Percentiles rank a stretch among this genome's conserved stretches.
Conservation (phyloP, 2,888 invertebrate species). For the Dugesia japonica region DNA sequence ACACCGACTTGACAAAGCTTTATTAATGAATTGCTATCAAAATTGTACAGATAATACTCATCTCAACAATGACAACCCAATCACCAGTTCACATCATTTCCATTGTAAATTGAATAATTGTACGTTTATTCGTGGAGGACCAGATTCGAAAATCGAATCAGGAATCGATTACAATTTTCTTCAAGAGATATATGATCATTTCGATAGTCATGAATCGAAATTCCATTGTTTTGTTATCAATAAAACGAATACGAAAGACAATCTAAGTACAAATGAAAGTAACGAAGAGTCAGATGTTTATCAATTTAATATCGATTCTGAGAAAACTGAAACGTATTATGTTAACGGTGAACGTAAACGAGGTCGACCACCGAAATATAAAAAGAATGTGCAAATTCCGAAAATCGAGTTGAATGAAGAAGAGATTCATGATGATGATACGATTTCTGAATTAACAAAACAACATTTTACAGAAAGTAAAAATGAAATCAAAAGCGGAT, state of each 20-base stretch:
- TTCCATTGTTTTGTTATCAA: slow-evolving; percentile 3
- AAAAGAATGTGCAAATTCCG: slow-evolving; percentile 35
- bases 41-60: slow-evolving; percentile 23
- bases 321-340: background rate
- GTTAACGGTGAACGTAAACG: slow-evolving; percentile 55
- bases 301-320: slow-evolving; percentile 9
- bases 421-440: slow-evolving; percentile 8
- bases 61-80: background rate
- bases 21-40: slow-evolving; percentile 20
- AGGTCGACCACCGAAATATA: slow-evolving; percentile 84
- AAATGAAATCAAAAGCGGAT: slow-evolving; percentile 36
- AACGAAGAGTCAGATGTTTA: slow-evolving; percentile 22
- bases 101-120: slow-evolving; percentile 30
- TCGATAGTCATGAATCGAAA: slow-evolving; percentile 21
- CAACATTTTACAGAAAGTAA: slow-evolving; percentile 33
- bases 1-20: slow-evolving; percentile 27
- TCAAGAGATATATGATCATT: slow-evolving; percentile 22
- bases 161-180: slow-evolving; percentile 17
- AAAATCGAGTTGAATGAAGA: slow-evolving; percentile 39
- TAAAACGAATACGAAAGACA: background rate
- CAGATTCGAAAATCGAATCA: slow-evolving; percentile 17
- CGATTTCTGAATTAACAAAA: background rate
- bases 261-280: background rate
- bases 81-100: background rate
- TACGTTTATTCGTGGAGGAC: background rate